These are phyloP conservation scores for Pseudomyrmex pallidus DNA, from an alignment of 1,140 invertebrate genomes.

Conservation along the genomic window DNA sequence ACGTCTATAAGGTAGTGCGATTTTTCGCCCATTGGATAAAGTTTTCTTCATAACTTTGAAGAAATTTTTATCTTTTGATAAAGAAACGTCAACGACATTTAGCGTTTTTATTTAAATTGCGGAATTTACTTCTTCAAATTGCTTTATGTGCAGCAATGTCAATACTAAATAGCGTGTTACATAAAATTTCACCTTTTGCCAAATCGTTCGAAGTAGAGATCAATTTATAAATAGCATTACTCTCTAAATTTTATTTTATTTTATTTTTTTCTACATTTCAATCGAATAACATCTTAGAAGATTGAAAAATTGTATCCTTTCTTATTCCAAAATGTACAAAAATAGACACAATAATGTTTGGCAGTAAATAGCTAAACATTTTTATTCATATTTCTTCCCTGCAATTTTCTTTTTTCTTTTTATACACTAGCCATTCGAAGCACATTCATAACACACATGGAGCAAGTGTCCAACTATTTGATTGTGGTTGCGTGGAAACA, in stretches of 20 bases:
- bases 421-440: no score
- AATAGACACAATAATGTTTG: no score
- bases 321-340: background rate
- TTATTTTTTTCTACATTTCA: background rate
- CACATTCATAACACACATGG: no score
- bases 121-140: background rate
- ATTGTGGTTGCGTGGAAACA: no score
- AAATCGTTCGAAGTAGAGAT: no score
- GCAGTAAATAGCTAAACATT: no score
- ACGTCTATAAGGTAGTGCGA: background rate
- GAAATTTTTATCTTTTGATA: conserved; percentile 17
- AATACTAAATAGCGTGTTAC: no score
- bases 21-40: background rate
- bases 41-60: background rate
- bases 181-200: no score
- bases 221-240: background rate
- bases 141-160: no score
- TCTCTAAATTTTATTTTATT: background rate
- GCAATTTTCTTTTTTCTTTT: no score
- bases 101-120: background rate
- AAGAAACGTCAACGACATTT: background rate
- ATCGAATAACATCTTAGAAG: background rate
- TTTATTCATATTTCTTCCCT: no score
- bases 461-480: no score
- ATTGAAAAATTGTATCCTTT: background rate